Base-by-base conservation (phyloP, 2,797 vertebrate genomes). In the Epinephelus malabaricus region DNA sequence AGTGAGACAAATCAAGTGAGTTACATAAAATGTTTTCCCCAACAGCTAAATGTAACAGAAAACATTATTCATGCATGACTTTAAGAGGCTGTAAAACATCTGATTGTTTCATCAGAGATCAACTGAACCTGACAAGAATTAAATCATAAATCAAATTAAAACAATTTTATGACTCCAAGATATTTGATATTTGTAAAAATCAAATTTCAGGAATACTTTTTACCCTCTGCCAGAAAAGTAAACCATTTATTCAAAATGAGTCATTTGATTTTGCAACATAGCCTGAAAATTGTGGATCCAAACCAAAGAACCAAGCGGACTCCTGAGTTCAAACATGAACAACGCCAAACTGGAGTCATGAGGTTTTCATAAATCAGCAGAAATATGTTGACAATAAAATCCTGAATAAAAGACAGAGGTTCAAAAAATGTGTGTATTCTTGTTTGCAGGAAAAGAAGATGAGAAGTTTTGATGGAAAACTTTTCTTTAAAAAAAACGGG, bases 301-400 rank as follows among this genome's bases (percentile, higher is more conserved):
- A 76, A 68, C 23, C n/a, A n/a, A 0, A 50, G n/a, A 65, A 38
- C 71, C 27, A 74, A 56, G 53, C 58, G 51, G 11, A 49, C 50
- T 8, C 17, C 21, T 5, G 11, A 74, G 9, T 58, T 15, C 43
- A 69, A 76, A 54, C 66, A 69, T 18, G 38, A 45, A 53, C 14
- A 21, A 15, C 8, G 43, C 10, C 17, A 46, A n/a, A 53, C 1
- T 18, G 19, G 47, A 53, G 15, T 13, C 17, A 47, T 15, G 9
- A 77, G 25, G 25, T 55, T 69, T 76, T 55, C n/a, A 43, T 40
- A 46, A 49, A 49, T 56, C 59, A 38, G 34, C 13, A 18, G 46
- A 58, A 50, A 65, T 2, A 27, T 11, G 17, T 18, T 25, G 58
- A 53, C 14, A 17, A n/a, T 45, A 30, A 45, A 13, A 11, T 17